Base-by-base conservation (phyloP, 2,888 invertebrate species). In the Oxycera nigricornis region DNA sequence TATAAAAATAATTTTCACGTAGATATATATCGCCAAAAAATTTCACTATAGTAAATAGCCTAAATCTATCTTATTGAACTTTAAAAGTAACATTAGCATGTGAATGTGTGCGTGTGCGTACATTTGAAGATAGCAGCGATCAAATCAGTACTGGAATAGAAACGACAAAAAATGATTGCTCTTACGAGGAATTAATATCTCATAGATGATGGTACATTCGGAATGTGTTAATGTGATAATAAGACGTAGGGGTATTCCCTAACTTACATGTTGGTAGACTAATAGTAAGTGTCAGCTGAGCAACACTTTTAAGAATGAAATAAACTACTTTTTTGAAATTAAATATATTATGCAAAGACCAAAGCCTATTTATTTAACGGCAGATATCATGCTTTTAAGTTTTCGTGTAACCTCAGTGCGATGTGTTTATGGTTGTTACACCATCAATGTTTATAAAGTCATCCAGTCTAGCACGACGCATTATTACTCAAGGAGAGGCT, bases 211-310 rank as follows among this genome's bases (percentile, higher is more conserved):
- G 17, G 31, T 61, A 31, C 17, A 61, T 30, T 24, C 24, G 28
- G n/a, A 26, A 55, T 24, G 14, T 65, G 39, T 65, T 41, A 65
- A 39, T 65, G 65, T 65, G 65, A 65, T 65, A 65, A 39, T 41
- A 24, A 65, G 24, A 65, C 17, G 17, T 22, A 31, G 28, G 57
- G 57, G 9, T 61, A 61, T 2, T 22, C 17, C 35, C 26, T 61
- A 24, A 26, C 22, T 1, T 62, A 30, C 20, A 26, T 65, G 41
- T 41, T 65, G 41, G 65, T 65, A 30, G 41, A 65, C n/a, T n/a
- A n/a, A n/a, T n/a, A n/a, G 11, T 65, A 65, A 24, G 20, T 41
- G 41, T 65, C 30, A 61, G n/a, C 39, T 24, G 4, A 41, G 41
- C 41, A 20, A 65, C 17, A 65, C 26, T 65, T 65, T n/a, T 4